A percentile compares a stretch with the other conserved stretches of the same genome.
Evolutionary conservation across 2,888 invertebrate genomes (phyloP).

Genomic region (Cryptosula pallasiana): DNA sequence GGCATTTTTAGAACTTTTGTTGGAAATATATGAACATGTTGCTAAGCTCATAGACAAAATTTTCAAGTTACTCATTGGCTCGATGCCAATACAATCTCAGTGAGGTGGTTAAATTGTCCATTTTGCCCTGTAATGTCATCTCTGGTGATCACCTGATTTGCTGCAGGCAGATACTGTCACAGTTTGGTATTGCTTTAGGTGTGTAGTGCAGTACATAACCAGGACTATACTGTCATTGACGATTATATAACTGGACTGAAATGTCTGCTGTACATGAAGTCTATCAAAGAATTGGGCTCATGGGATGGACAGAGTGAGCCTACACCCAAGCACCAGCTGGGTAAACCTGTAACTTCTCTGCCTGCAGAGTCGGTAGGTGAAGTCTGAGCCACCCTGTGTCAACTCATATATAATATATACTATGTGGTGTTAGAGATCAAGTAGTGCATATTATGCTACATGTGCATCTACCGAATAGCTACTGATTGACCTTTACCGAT

Average conservation of each 20-base stretch:
- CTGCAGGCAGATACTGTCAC: constrained; percentile 17
- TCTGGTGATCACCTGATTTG: not conserved
- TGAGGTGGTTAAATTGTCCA: too few species aligned
- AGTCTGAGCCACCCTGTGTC: not conserved
- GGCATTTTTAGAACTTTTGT: too few species aligned
- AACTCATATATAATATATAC: not conserved
- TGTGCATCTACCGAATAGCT: too few species aligned
- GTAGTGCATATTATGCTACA: too few species aligned
- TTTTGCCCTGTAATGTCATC: not conserved
- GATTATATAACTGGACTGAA: constrained; percentile 88
- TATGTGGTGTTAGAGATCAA: too few species aligned
- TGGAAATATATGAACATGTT: too few species aligned
- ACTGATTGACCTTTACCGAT: too few species aligned
- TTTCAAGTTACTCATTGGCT: too few species aligned
- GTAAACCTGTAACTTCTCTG: constrained; percentile 69
- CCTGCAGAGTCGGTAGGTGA: not conserved
- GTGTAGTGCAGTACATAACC: constrained; percentile 95
- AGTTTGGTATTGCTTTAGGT: constrained; percentile 58
- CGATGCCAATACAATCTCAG: too few species aligned
- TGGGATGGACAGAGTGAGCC: constrained; percentile 97
- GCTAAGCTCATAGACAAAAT: too few species aligned
- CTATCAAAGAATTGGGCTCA: constrained; percentile 53
- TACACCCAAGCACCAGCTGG: constrained; percentile 80
- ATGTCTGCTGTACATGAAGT: constrained; percentile 73
- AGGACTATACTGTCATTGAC: constrained; percentile 93